phyloP scores from a whole-genome alignment of 2,797 vertebrate genomes.

The Lacerta viridis region DNA sequence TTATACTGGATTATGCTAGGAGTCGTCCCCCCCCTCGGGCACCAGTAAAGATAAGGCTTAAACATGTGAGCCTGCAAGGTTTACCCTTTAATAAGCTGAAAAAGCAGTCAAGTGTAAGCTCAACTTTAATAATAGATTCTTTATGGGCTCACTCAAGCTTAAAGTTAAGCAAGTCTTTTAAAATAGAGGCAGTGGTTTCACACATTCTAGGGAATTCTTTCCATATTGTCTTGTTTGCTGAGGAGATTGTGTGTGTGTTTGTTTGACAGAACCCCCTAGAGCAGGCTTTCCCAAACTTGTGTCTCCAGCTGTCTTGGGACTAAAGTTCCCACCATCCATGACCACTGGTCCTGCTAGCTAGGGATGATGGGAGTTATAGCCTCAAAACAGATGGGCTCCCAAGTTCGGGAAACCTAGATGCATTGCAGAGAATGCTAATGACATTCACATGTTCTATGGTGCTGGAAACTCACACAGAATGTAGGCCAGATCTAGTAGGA shows the following conservation, averaged over 20 bases:
- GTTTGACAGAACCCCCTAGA: background rate
- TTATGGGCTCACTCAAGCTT: background rate
- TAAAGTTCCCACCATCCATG: no score
- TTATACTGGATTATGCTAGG: conserved; percentile 42
- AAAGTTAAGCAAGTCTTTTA: conserved; percentile 3
- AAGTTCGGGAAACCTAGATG: no score
- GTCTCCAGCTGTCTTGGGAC: no score
- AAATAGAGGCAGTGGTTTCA: background rate
- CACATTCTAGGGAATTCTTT: background rate
- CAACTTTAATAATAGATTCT: conserved; percentile 8
- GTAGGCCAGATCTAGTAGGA: no score
- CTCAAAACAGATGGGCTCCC: no score
- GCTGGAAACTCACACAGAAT: background rate
- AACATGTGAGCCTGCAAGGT: conserved; percentile 18
- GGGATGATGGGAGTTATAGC: no score
- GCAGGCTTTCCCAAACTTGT: no score
- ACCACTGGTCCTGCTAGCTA: no score
- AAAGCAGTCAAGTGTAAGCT: conserved; percentile 9
- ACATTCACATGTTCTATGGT: background rate
- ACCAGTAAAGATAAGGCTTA: conserved; percentile 16
- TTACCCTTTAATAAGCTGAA: background rate
- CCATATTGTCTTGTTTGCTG: background rate
- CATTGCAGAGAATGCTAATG: background rate
- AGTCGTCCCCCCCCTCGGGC: background rate
- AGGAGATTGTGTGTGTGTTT: background rate